These are phyloP conservation scores for Fundulus diaphanus DNA, from an alignment of 2,797 vertebrate genomes.

Conservation along the genomic window DNA sequence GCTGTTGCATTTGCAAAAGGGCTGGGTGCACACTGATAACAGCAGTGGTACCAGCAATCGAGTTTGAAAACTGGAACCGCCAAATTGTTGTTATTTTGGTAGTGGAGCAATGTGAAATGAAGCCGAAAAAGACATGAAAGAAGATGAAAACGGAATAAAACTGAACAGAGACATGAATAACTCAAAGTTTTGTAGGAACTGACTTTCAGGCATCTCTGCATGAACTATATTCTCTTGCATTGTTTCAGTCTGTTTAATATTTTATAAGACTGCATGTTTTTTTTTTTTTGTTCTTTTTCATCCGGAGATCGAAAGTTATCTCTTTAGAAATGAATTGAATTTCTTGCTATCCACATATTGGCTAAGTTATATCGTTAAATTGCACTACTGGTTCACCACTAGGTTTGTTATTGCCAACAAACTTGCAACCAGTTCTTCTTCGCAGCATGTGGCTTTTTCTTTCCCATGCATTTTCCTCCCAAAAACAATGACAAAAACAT, in stretches of 20 bases:
- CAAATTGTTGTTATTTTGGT: background rate
- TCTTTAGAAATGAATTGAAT: conserved; percentile 9
- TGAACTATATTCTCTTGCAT: background rate
- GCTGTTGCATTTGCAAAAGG: background rate
- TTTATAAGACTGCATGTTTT: conserved; percentile 2
- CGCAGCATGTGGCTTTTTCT: conserved; percentile 35
- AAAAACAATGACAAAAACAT: conserved; percentile 35
- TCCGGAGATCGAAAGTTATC: conserved; percentile 18
- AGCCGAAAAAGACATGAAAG: background rate
- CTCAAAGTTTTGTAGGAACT: background rate
- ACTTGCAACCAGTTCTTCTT: conserved; percentile 26
- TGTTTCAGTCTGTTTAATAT: conserved; percentile 17
- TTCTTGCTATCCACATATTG: conserved; percentile 5
- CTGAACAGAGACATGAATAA: background rate
- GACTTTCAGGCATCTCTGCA: background rate
- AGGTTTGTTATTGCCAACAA: conserved; percentile 59
- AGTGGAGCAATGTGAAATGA: background rate
- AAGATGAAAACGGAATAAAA: background rate
- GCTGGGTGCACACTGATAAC: background rate
- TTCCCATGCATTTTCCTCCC: conserved; percentile 41
- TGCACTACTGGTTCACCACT: conserved; percentile 46
- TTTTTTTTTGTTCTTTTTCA: conserved; percentile 1
- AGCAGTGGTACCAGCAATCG: background rate
- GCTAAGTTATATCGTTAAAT: conserved; percentile 7
- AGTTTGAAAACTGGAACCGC: background rate